Conservation (phyloP, 2,888 invertebrate genomes). For the Arctia plantaginis region DNA sequence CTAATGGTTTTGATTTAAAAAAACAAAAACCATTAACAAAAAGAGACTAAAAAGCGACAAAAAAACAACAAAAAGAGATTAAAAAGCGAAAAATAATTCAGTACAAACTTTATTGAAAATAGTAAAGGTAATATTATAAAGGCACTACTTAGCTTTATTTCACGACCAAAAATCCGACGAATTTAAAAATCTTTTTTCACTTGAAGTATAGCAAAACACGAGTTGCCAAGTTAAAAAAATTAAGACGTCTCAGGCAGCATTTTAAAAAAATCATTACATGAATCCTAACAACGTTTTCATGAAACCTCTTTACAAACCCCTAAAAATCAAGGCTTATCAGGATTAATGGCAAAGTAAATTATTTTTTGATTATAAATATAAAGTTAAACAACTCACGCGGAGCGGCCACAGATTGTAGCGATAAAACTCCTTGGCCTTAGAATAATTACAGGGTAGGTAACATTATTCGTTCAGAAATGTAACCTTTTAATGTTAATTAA, state of each 20-base stretch:
- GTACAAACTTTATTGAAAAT: too few species aligned
- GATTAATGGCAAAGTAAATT: conserved; percentile 10
- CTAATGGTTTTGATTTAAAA: too few species aligned
- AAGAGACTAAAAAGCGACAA: too few species aligned
- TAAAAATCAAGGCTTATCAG: conserved; percentile 13
- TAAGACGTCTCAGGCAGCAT: too few species aligned
- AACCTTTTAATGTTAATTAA: neutral
- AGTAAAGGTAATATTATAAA: too few species aligned
- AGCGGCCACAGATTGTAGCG: neutral
- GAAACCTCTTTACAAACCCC: conserved; percentile 2
- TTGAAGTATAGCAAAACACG: too few species aligned
- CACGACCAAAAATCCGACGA: too few species aligned
- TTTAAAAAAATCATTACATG: neutral
- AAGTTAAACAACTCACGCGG: conserved; percentile 9
- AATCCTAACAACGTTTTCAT: neutral
- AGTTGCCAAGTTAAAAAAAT: neutral
- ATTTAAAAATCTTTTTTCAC: too few species aligned
- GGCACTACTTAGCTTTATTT: too few species aligned
- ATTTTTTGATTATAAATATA: conserved; percentile 5
- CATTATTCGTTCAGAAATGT: neutral
- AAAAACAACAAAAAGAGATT: too few species aligned
- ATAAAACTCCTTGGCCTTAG: neutral
- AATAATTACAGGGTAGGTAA: neutral
- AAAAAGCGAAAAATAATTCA: too few species aligned
- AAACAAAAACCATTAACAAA: too few species aligned